Evolutionary conservation across 2,888 invertebrate genomes (phyloP), one percentile per base, ranked within the genome.

Genomic region (Halictus quadricinctus): DNA sequence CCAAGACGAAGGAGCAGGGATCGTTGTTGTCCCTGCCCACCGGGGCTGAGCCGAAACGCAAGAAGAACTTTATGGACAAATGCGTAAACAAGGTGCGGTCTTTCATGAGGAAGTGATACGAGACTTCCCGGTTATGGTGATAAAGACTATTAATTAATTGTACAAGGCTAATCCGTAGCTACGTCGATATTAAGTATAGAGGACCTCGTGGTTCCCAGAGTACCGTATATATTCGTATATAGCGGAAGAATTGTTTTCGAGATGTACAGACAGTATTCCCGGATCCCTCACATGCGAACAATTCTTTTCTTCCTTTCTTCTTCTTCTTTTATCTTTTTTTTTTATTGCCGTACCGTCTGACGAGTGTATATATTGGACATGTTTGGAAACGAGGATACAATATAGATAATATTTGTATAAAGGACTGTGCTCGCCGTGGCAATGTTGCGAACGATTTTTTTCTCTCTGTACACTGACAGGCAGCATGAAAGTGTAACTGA

Each of bases 61-160:
- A 96, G 94, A 96, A 96, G 94, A 97, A 97, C 95, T 97, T 98
- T 94, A 97, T 98, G 96, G 97, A 98, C 96, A 94, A 94, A 80
- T 94, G 93, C 79, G 93, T 94, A 48, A 94, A 93, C 82, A 94
- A 94, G 80, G 93, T 94, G 90, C 93, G 94, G 91, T 93, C 93
- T 80, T 91, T 94, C 80, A 94, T 94, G 72, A 93, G 92, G 83
- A 93, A 93, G 85, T 93, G 87, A 90, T 25, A 72, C 50, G 77
- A 46, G 15, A 75, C 78, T 72, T 64, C 18, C 64, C 13, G 73
- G 75, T 86, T 83, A 86, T 74, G 85, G 87, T 86, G 87, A 87
- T 88, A 90, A 86, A 88, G 86, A 91, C 88, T 88, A 87, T 91
- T 91, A 90, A 91, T 88, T 91, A 90, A 90, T 90, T 89, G 90